A percentile compares a stretch with the other conserved stretches of the same genome.
Conservation (phyloP, 2,888 invertebrate genomes). For the Galerucella calmariensis region DNA sequence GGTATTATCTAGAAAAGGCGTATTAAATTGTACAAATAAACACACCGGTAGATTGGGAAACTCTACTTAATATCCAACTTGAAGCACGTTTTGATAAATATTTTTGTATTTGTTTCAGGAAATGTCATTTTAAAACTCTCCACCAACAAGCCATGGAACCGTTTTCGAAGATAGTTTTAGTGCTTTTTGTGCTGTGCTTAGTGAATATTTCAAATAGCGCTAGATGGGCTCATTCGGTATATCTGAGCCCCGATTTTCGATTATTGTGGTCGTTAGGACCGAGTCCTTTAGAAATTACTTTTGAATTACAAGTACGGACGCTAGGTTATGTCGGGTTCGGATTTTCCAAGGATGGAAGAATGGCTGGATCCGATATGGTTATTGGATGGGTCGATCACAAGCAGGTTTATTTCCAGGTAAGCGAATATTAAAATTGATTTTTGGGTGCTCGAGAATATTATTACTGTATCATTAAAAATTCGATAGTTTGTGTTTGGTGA, state of each 20-base stretch:
- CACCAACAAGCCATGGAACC: conserved; percentile 42
- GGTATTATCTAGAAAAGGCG: conserved; percentile 12
- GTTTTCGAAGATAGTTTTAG: conserved; percentile 46
- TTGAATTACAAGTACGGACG: conserved; percentile 85
- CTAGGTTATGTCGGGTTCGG: conserved; percentile 89
- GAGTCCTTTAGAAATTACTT: conserved; percentile 78
- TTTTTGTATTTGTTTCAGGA: conserved; percentile 48
- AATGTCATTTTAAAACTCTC: conserved; percentile 42
- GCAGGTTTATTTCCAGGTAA: conserved; percentile 84
- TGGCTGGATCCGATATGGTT: conserved; percentile 87
- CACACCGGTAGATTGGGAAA: background rate
- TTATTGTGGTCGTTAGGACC: conserved; percentile 81
- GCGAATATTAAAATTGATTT: too few relatives aligned
- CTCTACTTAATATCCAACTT: too few relatives aligned
- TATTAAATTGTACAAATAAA: conserved; percentile 9
- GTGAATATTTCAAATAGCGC: conserved; percentile 60
- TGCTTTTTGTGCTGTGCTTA: conserved; percentile 53
- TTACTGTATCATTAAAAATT: background rate
- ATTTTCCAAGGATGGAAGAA: conserved; percentile 82
- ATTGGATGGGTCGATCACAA: conserved; percentile 90
- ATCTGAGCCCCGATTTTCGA: conserved; percentile 67
- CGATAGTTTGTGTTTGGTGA: background rate
- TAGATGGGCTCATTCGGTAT: conserved; percentile 67
- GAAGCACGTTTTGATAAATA: too few relatives aligned
- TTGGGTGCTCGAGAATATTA: too few relatives aligned